Evolutionary conservation across 2,797 vertebrate species (phyloP), one percentile per base, ranked within the genome.

Genomic region (Phoebastria nigripes): DNA sequence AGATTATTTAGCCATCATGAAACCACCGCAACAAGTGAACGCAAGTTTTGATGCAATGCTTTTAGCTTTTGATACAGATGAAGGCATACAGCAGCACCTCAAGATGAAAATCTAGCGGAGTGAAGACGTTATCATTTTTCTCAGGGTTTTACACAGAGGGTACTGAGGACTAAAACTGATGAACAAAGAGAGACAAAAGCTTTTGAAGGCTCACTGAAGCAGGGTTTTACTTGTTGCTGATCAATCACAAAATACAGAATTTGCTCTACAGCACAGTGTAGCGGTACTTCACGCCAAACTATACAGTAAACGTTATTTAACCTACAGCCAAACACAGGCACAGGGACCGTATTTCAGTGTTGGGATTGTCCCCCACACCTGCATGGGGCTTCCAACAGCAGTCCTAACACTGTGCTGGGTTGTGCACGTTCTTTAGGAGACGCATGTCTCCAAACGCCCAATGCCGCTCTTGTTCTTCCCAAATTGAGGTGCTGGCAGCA

Each of bases 41-140:
- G 1, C 47, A 54, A 91, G 83, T 81, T 84, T 51, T 79, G 89
- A 94, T 73, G 70, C 1, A 2, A 87, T 35, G n/a, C 51, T 93
- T 94, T 89, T 56, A 73, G 77, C 80, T 93, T 91, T 91, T 87
- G 90, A 90, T 89, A 66, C 28, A 90, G 80, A 94, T 63, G 49
- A 95, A 95, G 63, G 85, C 47, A 67, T 39, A 87, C 94, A 93
- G 69, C 0, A 1, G 76, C 56, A 92, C 24, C 85, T 93, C 67
- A 71, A 93, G 84, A 87, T 0, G 5, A 90, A 80, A 89, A 81
- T 52, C 65, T 85, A 94, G 87, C 8, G 1, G 51, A 77, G 74
- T 55, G 74, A 89, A 95, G 77, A 95, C 2, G 6, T 29, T 84
- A 93, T 14, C n/a, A 17, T 76, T 84, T 92, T 89, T 79, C 54